These are phyloP conservation scores for Hirtodrosophila alboralis DNA, from an alignment of 2,888 invertebrate species.

Conservation along the genomic window DNA sequence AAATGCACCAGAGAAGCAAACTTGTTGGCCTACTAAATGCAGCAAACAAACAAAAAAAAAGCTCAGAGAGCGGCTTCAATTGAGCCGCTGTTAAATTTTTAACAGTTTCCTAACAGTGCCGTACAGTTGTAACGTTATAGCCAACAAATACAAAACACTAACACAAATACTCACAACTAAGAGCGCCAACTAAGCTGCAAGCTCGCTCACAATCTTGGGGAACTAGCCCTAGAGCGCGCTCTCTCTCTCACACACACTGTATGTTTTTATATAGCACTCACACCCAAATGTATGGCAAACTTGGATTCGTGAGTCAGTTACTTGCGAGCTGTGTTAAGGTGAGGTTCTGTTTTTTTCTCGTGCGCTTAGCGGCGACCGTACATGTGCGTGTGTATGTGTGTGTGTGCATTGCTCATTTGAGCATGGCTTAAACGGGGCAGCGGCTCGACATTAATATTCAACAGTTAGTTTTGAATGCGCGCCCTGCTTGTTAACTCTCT, in stretches of 20 bases:
- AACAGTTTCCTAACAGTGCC: slow-evolving; percentile 36
- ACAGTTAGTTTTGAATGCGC: slow-evolving; percentile 56
- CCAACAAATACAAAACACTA: slow-evolving; percentile 18
- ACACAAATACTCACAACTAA: slow-evolving; percentile 19
- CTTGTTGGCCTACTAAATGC: slow-evolving; percentile 78
- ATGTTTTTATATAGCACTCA: slow-evolving; percentile 12
- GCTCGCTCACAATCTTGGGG: slow-evolving; percentile 25
- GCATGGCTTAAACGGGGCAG: slow-evolving; percentile 71
- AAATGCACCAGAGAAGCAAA: slow-evolving; percentile 54
- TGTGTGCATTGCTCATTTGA: slow-evolving; percentile 55
- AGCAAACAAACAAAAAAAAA: slow-evolving; percentile 23
- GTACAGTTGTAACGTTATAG: slow-evolving; percentile 51
- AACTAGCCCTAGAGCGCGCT: slow-evolving; percentile 57
- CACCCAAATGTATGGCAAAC: slow-evolving; percentile 46
- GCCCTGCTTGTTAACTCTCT: slow-evolving; percentile 9
- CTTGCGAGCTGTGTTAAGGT: slow-evolving; percentile 70
- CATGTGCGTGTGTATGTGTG: slow-evolving; percentile 20
- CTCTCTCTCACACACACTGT: slow-evolving; percentile 10
- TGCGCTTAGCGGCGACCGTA: slow-evolving; percentile 17
- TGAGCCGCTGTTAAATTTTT: slow-evolving; percentile 33
- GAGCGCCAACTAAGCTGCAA: slow-evolving; percentile 40
- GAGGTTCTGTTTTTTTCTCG: slow-evolving; percentile 55
- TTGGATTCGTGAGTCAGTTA: slow-evolving; percentile 62
- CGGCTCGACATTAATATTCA: slow-evolving; percentile 56
- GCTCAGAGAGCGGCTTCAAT: slow-evolving; percentile 42